Base-by-base conservation (phyloP, 2,113 vertebrate genomes). In the Lagopus leucura region DNA sequence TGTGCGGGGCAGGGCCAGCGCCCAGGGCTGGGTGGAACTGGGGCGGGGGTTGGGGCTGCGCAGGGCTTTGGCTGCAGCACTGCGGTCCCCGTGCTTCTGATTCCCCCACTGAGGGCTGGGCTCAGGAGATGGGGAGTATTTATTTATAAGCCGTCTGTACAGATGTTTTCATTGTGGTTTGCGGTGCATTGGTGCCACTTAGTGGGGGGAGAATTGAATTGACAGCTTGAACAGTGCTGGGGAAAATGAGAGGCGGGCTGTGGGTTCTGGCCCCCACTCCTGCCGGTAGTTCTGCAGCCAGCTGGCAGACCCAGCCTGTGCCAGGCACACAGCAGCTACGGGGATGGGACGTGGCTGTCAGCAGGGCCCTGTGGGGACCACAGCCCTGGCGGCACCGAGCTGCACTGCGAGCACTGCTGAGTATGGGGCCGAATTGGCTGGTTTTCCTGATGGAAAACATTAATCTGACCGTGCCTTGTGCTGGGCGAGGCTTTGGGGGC, bases 161-260 rank as follows among this genome's bases (percentile, higher is more conserved):
- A 96, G 93, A 95, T 95, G 92, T 96, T 93, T 96, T 96, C 89
- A 0, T 96, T 91, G 93, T 93, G 95, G 94, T 96, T 96, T 95
- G 96, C 42, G 97, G 97, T 97, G 96, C 96, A 96, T 97, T 98
- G 97, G 97, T 97, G 97, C 97, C 97, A 96, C 97, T 97, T 97
- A 97, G 97, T 97, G 97, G 97, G 97, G 90, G 97, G 95, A 97
- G 95, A 97, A 97, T 89, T 95, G 93, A 97, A 97, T 95, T 96
- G 97, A 97, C 97, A 76, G 82, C 85, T 96, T 83, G 72, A 83
- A 78, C 73, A 4, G 86, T 40, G 27, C 82, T 83, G 90, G 82
- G 88, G 93, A 93, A 86, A 89, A 88, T 27, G 66, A 55, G 86
- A 92, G 63, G 57, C 2, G 13, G 73, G 83, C 90, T 92, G 86